Base-by-base conservation (phyloP, 2,888 invertebrate species). In the Microctonus aethiopoides region DNA sequence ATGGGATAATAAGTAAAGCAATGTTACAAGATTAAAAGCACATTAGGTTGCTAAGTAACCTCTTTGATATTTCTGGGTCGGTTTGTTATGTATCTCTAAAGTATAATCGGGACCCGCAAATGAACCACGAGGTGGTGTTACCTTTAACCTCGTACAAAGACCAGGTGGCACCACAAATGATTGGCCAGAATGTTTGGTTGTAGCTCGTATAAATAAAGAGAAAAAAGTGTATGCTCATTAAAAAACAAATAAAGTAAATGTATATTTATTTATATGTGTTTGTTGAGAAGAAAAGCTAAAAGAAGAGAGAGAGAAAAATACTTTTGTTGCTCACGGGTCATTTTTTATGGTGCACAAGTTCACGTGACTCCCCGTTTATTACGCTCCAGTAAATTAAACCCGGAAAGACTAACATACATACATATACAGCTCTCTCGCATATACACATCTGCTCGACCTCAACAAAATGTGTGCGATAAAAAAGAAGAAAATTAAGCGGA, bases 311-410 rank as follows among this genome's bases (percentile, higher is more conserved):
- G 22, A 39, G 13, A 63, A 32, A 26, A 29, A 56, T 26, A 62
- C 24, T 7, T 62, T 6, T 39, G 24, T 54, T 29, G 39, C 26
- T 51, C 20, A 51, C 16, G 11, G 29, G 22, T 34, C 36, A 22
- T 62, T 68, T 68, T 39, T 56, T 56, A 60, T 57, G 24, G 67
- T 34, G 5, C 32, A 52, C 68, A 39, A 24, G 46, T 57, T 68
- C 34, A 62, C 63, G 63, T 68, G 41, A 29, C 46, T 41, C 24
- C 41, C 13, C 52, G 60, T 69, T 69, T 69, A 68, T 68, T 68
- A 69, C 69, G 65, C 64, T 52, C 57, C 60, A 64, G 60, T 65
- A 57, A 69, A 69, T 69, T 69, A 69, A 69, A 24, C 46, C 64
- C 39, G 60, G 65, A 59, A 69, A 69, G 65, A 57, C 57, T 64